Percentiles rank a stretch among this genome's conserved stretches.
These are phyloP conservation scores for Rhagoletis pomonella DNA, from an alignment of 1,140 invertebrate species.

Conservation along the genomic window DNA sequence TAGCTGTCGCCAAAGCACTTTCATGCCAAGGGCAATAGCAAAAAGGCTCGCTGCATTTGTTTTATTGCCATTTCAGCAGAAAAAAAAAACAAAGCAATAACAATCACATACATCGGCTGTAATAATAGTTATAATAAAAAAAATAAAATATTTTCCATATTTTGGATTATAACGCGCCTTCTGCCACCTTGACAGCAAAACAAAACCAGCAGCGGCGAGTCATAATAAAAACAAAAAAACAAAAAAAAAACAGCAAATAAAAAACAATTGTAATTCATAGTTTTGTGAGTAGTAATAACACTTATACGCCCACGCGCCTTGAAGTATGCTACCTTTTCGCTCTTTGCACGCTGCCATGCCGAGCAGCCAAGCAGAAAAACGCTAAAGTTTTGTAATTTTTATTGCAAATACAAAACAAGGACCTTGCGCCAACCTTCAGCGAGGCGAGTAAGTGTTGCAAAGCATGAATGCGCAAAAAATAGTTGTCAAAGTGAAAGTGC, in stretches of 20 bases:
- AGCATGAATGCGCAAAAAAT: neutral
- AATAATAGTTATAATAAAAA: neutral
- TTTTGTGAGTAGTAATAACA: slow-evolving; percentile 19
- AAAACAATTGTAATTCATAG: no score
- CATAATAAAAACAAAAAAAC: no score
- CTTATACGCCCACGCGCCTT: slow-evolving; percentile 28
- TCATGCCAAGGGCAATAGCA: no score
- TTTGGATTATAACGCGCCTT: no score
- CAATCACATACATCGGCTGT: neutral
- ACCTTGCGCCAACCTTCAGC: slow-evolving; percentile 9
- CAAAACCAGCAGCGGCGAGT: no score
- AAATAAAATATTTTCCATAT: neutral
- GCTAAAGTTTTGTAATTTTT: slow-evolving; percentile 6
- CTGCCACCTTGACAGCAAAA: no score
- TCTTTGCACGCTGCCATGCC: neutral
- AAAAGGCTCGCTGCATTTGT: no score
- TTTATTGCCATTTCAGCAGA: no score
- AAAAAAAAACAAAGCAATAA: no score
- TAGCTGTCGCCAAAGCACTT: no score
- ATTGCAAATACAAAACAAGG: neutral
- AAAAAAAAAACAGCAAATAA: no score
- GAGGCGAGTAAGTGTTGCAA: neutral
- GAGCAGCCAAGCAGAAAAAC: neutral
- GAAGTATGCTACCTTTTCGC: slow-evolving; percentile 9
- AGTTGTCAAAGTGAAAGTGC: slow-evolving; percentile 13